These are phyloP conservation scores for Argynnis bischoffii DNA, from an alignment of 2,888 invertebrate species.

Conservation along the genomic window DNA sequence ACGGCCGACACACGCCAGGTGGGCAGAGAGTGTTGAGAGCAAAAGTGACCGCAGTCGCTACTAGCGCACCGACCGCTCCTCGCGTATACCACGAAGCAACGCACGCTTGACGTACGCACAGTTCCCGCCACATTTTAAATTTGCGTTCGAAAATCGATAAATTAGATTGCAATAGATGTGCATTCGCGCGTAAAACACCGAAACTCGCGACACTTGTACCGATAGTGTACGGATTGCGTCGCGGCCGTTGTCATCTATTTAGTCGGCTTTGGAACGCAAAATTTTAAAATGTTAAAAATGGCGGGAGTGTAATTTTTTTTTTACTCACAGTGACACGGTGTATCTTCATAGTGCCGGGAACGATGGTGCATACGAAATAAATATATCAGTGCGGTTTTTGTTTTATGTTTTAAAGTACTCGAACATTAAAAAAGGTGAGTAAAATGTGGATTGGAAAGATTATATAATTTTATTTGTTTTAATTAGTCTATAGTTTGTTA, in stretches of 20 bases:
- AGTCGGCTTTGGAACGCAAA: constrained; percentile 55
- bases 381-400: constrained; percentile 62
- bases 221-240: constrained; percentile 72
- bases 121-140: constrained; percentile 76
- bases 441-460: constrained; percentile 42
- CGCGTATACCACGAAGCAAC: constrained; percentile 60
- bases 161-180: constrained; percentile 65
- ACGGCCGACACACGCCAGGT: constrained; percentile 69
- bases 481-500: constrained; percentile 52
- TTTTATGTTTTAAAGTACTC: constrained; percentile 49
- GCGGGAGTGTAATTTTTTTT: constrained; percentile 69
- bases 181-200: constrained; percentile 68
- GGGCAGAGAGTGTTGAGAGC: constrained; percentile 65
- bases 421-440: constrained; percentile 65
- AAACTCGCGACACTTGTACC: constrained; percentile 62
- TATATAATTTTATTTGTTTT: constrained; percentile 46
- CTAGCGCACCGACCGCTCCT: constrained; percentile 71
- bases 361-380: constrained; percentile 77
- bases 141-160: constrained; percentile 58
- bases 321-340: constrained; percentile 72
- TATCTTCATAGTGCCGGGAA: constrained; percentile 66
- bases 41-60: constrained; percentile 71
- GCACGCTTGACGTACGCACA: constrained; percentile 73
- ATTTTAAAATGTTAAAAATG: constrained; percentile 64
- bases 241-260: constrained; percentile 72